A percentile compares a stretch with the other conserved stretches of the same genome.
These are phyloP conservation scores for Scelioninae gen. 1 DNA, from an alignment of 2,888 invertebrate genomes.

Conservation along the genomic window DNA sequence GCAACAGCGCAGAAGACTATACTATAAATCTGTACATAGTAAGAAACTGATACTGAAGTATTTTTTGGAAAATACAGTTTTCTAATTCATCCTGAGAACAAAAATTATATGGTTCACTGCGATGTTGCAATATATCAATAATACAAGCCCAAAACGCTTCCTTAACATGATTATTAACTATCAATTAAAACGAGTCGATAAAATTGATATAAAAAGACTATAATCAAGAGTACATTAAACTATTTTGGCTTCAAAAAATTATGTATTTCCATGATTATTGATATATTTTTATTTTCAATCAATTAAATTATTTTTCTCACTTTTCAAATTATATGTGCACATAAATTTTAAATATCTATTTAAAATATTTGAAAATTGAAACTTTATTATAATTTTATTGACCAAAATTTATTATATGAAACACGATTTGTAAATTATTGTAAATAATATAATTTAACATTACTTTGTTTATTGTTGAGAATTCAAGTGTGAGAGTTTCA, in stretches of 20 bases:
- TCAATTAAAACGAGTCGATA: constrained; percentile 39
- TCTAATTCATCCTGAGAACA: constrained; percentile 70
- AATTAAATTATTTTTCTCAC: not conserved
- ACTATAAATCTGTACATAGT: constrained; percentile 69
- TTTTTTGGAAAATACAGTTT: constrained; percentile 73
- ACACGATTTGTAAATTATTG: constrained; percentile 4
- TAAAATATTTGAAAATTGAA: no score
- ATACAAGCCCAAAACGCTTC: constrained; percentile 39
- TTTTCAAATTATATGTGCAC: not conserved
- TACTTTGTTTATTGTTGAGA: not conserved
- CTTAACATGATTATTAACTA: constrained; percentile 14
- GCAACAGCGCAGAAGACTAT: constrained; percentile 50
- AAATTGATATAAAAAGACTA: not conserved
- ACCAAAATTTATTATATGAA: not conserved
- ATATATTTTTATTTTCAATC: not conserved
- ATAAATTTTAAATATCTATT: not conserved
- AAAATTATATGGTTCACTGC: constrained; percentile 33
- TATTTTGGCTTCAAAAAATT: not conserved
- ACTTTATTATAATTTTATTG: no score
- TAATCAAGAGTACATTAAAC: not conserved
- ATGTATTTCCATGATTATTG: not conserved
- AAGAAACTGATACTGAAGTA: constrained; percentile 65
- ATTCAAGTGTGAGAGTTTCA: not conserved
- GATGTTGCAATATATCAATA: constrained; percentile 36
- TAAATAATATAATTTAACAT: constrained; percentile 13